phyloP scores from a whole-genome alignment of 1,140 invertebrate genomes.

The Drosophila kanapiae region DNA sequence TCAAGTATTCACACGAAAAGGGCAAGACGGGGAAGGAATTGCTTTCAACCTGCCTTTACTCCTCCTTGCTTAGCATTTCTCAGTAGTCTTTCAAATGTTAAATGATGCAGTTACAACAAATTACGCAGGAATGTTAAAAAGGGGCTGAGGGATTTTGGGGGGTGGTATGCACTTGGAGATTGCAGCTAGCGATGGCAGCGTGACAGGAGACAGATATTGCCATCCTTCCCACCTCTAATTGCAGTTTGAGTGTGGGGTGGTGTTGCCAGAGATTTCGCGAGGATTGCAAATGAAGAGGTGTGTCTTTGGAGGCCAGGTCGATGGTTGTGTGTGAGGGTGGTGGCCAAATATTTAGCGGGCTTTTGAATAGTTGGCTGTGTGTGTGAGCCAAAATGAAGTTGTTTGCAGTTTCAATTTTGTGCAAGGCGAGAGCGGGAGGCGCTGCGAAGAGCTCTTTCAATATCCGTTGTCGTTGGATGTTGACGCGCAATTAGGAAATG shows the following conservation, averaged over 20 bases:
- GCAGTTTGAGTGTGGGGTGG: constrained; percentile 23
- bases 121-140: constrained; percentile 61
- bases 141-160: not conserved
- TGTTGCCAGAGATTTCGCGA: constrained; percentile 21
- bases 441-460: constrained; percentile 57
- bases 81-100: constrained; percentile 77
- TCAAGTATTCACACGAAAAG: constrained; percentile 43
- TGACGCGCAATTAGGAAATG: constrained; percentile 74
- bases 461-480: constrained; percentile 68
- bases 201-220: constrained; percentile 45
- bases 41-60: constrained; percentile 6
- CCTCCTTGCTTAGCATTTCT: constrained; percentile 40
- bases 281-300: constrained; percentile 10
- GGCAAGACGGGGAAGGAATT: constrained; percentile 40
- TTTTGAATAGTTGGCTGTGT: constrained; percentile 64
- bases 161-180: constrained; percentile 52
- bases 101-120: constrained; percentile 79
- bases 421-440: constrained; percentile 15
- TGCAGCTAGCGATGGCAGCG: constrained; percentile 44
- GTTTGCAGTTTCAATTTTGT: constrained; percentile 73
- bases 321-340: not conserved
- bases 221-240: constrained; percentile 43
- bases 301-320: not conserved
- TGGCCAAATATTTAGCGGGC: constrained; percentile 61
- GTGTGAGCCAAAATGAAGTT: constrained; percentile 63